phyloP scores from a whole-genome alignment of 2,113 vertebrate genomes.

The Leiothrix lutea region DNA sequence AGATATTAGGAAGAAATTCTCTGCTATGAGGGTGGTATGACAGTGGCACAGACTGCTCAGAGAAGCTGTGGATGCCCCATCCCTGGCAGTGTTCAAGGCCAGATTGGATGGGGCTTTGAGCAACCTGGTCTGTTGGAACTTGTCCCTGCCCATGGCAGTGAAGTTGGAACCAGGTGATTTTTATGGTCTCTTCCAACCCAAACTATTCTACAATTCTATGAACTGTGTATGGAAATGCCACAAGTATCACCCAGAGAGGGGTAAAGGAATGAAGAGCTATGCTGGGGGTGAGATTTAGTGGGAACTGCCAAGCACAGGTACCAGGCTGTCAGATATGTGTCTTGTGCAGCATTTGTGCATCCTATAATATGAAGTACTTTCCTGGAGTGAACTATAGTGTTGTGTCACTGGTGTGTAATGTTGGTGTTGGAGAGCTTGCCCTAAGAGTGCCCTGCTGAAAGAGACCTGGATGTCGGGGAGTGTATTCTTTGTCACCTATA shows the following conservation, averaged over 20 bases:
- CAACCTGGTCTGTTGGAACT: not conserved
- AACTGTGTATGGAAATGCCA: not conserved
- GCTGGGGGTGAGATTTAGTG: not conserved
- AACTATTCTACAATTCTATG: not conserved
- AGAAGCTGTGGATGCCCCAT: not conserved
- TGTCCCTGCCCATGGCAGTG: not conserved
- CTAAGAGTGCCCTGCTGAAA: not conserved
- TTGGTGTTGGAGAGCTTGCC: not conserved
- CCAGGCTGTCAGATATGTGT: not conserved
- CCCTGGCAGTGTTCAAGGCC: not conserved
- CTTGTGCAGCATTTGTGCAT: not conserved
- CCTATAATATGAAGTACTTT: not conserved
- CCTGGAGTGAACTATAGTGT: not conserved
- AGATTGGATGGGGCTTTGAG: not conserved
- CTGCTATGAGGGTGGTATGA: not conserved
- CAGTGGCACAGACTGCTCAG: not conserved
- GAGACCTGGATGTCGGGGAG: not conserved
- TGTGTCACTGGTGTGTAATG: not conserved
- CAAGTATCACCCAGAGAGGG: not conserved
- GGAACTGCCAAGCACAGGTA: not conserved
- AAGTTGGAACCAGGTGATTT: not conserved
- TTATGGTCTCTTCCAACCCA: not conserved
- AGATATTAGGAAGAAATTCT: not conserved
- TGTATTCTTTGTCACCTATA: conserved; percentile 52
- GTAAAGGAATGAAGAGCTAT: not conserved